A percentile compares a stretch with the other conserved stretches of the same genome.
phyloP scores from a whole-genome alignment of 1,140 invertebrate genomes.

The Radopholus similis region DNA sequence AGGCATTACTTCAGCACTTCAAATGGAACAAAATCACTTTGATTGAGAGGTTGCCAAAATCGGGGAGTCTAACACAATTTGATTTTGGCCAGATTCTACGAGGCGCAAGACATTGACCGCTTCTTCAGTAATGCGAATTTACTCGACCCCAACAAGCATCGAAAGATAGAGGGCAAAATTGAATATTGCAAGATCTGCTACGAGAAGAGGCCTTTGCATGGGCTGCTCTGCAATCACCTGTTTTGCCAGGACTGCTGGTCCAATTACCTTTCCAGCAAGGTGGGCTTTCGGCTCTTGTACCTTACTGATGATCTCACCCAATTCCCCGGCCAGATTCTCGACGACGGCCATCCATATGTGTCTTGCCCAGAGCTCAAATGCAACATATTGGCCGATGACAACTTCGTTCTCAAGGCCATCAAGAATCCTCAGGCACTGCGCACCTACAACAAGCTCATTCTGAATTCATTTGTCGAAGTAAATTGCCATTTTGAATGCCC shows the following conservation, averaged over 20 bases:
- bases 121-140: slow-evolving; percentile 26
- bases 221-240: slow-evolving; percentile 29
- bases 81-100: slow-evolving; percentile 29
- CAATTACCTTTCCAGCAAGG: slow-evolving; percentile 30
- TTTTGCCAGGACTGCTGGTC: slow-evolving; percentile 38
- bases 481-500: slow-evolving; percentile 23
- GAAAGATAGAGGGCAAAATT: slow-evolving; percentile 6
- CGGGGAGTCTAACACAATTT: not conserved
- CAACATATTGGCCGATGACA: slow-evolving; percentile 37
- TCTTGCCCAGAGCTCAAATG: slow-evolving; percentile 45
- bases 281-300: not conserved
- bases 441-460: slow-evolving; percentile 88
- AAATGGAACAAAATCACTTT: slow-evolving; percentile 43
- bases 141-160: slow-evolving; percentile 15
- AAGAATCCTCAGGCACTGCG: not conserved
- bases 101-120: slow-evolving; percentile 26
- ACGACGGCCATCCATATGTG: slow-evolving; percentile 20
- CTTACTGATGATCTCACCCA: not conserved
- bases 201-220: slow-evolving; percentile 17
- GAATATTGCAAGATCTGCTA: slow-evolving; percentile 36
- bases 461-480: slow-evolving; percentile 96
- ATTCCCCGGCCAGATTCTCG: too few species aligned
- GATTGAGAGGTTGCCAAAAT: slow-evolving; percentile 37
- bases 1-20: slow-evolving; percentile 34
- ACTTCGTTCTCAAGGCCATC: slow-evolving; percentile 22